A percentile compares a stretch with the other conserved stretches of the same genome.
These are phyloP conservation scores for Acleris cristana DNA, from an alignment of 2,888 invertebrate genomes.

Conservation along the genomic window DNA sequence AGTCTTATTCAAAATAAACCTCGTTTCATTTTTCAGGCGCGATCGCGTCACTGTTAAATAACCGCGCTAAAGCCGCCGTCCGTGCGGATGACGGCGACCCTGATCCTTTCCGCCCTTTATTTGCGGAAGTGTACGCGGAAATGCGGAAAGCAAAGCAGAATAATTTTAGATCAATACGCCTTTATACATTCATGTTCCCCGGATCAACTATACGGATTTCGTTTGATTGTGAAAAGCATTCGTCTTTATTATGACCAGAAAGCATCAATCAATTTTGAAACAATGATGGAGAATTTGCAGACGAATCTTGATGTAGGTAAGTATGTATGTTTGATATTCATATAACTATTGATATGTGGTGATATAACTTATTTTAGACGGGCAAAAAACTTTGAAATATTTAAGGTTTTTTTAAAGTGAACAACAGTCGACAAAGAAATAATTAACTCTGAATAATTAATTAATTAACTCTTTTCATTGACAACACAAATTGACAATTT, in stretches of 20 bases:
- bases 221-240: neutral
- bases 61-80: slow-evolving; percentile 8
- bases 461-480: neutral
- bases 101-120: slow-evolving; percentile 27
- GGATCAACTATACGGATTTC: neutral
- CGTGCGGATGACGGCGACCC: slow-evolving; percentile 23
- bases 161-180: slow-evolving; percentile 20
- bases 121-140: slow-evolving; percentile 30
- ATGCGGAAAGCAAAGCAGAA: slow-evolving; percentile 15
- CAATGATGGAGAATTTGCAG: neutral
- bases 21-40: slow-evolving; percentile 15
- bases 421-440: neutral
- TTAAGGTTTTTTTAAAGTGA: neutral
- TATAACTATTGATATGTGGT: too few species aligned
- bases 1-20: neutral
- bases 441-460: neutral
- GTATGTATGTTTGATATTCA: neutral
- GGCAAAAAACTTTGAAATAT: neutral
- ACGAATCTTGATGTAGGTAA: neutral
- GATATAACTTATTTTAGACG: neutral
- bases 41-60: slow-evolving; percentile 20
- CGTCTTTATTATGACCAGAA: neutral
- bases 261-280: neutral
- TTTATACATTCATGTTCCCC: slow-evolving; percentile 10
- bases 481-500: too few species aligned